Conservation (phyloP, 1,140 invertebrate genomes). For the Plutomurus gul region DNA sequence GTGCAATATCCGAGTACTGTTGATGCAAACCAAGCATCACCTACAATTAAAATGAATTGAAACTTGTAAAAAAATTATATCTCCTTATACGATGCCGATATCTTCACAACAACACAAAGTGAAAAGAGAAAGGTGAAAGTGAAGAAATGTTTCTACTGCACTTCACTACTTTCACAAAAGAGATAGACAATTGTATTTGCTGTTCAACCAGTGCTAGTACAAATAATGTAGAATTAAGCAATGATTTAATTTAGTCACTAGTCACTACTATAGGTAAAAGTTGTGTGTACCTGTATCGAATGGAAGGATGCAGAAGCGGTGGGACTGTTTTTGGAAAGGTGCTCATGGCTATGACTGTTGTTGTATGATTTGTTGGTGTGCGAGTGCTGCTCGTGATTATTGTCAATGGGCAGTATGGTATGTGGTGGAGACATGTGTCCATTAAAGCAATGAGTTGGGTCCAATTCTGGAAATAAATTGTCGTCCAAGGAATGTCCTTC, state of each 20-base stretch:
- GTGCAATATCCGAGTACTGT: constrained; percentile 47
- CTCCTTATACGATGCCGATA: too few species aligned
- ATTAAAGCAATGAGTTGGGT: constrained; percentile 53
- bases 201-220: too few species aligned
- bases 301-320: constrained; percentile 42
- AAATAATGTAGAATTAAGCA: too few species aligned
- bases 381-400: constrained; percentile 7
- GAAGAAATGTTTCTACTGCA: too few species aligned
- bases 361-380: constrained; percentile 38
- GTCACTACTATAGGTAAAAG: too few species aligned
- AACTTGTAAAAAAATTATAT: not conserved
- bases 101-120: too few species aligned
- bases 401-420: constrained; percentile 9
- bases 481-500: constrained; percentile 54
- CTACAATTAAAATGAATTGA: constrained; percentile 14
- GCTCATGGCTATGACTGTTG: constrained; percentile 42
- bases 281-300: constrained; percentile 51
- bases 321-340: constrained; percentile 35
- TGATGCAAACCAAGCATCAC: constrained; percentile 51
- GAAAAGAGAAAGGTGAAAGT: too few species aligned
- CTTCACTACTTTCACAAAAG: too few species aligned
- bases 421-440: constrained; percentile 44
- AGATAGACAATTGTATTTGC: too few species aligned
- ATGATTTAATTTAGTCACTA: too few species aligned
- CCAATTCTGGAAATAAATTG: constrained; percentile 54